A percentile compares a stretch with the other conserved stretches of the same genome.
These are phyloP conservation scores for Lacerta viridis DNA, from an alignment of 2,797 vertebrate species.

Conservation along the genomic window DNA sequence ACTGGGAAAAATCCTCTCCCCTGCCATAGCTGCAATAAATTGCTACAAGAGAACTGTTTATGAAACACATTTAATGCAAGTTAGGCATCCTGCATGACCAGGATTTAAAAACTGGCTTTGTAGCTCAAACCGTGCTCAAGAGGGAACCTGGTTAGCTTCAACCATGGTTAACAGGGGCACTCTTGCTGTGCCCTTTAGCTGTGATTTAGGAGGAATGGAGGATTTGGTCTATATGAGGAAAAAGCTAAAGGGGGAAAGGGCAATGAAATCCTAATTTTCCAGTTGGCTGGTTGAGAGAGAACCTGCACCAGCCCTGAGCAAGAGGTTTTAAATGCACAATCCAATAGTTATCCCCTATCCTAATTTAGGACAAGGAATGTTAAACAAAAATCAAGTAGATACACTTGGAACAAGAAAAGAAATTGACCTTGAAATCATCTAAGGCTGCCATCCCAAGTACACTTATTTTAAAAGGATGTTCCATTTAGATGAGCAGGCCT, in stretches of 20 bases:
- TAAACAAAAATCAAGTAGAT: conserved; percentile 2
- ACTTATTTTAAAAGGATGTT: conserved; percentile 8
- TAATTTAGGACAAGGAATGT: conserved; percentile 23
- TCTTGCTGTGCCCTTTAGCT: neutral
- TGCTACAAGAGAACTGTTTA: neutral
- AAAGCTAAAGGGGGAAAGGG: neutral
- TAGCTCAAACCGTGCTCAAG: neutral
- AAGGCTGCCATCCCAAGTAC: neutral
- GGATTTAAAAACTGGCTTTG: neutral
- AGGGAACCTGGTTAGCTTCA: conserved; percentile 1
- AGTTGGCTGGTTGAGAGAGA: neutral
- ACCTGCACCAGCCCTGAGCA: neutral
- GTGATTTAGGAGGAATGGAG: neutral
- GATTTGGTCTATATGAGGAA: neutral
- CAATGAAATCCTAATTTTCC: neutral
- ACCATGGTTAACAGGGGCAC: neutral
- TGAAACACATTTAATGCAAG: neutral
- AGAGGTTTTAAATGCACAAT: conserved; percentile 10
- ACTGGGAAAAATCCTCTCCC: neutral
- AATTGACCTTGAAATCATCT: neutral
- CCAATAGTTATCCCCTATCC: neutral
- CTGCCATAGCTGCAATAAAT: neutral
- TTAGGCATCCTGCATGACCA: neutral
- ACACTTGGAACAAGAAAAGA: conserved; percentile 7
- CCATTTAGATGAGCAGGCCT: neutral